phyloP scores from a whole-genome alignment of 2,888 invertebrate genomes.

The Chromoteleia sp. region DNA sequence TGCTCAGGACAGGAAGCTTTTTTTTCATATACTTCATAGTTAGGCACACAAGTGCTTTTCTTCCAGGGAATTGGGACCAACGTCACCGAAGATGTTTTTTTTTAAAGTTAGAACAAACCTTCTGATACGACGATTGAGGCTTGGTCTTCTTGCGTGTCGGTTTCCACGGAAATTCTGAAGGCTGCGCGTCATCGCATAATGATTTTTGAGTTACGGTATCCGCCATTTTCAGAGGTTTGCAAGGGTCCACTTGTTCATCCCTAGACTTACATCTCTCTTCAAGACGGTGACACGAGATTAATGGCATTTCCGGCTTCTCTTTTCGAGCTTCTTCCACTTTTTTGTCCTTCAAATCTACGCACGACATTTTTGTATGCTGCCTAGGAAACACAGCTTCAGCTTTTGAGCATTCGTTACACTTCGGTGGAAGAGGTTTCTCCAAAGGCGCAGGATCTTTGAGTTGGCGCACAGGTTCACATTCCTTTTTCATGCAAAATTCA shows the following conservation, averaged over 20 bases:
- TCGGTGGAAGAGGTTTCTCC: background rate
- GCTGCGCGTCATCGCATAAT: slow-evolving; percentile 6
- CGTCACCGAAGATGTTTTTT: no score
- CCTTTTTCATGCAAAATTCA: background rate
- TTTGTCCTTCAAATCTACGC: no score
- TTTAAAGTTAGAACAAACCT: background rate
- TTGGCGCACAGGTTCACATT: background rate
- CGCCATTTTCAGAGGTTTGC: slow-evolving; percentile 29
- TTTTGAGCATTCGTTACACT: background rate
- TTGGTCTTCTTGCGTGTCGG: slow-evolving; percentile 20
- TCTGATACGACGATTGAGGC: slow-evolving; percentile 29
- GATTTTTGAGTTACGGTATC: slow-evolving; percentile 16
- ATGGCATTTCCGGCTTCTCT: background rate
- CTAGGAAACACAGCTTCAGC: background rate
- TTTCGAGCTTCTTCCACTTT: no score
- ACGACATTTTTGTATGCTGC: background rate
- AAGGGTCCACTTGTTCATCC: background rate
- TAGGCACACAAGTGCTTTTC: no score
- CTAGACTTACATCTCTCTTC: no score
- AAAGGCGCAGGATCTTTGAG: background rate
- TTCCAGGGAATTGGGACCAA: no score
- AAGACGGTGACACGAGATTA: no score
- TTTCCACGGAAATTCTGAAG: slow-evolving; percentile 16
- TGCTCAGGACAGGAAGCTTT: slow-evolving; percentile 10
- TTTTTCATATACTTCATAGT: no score